Evolutionary conservation across 2,113 vertebrate genomes (phyloP), one percentile per base, ranked within the genome.

Genomic region (Oryzias celebensis): DNA sequence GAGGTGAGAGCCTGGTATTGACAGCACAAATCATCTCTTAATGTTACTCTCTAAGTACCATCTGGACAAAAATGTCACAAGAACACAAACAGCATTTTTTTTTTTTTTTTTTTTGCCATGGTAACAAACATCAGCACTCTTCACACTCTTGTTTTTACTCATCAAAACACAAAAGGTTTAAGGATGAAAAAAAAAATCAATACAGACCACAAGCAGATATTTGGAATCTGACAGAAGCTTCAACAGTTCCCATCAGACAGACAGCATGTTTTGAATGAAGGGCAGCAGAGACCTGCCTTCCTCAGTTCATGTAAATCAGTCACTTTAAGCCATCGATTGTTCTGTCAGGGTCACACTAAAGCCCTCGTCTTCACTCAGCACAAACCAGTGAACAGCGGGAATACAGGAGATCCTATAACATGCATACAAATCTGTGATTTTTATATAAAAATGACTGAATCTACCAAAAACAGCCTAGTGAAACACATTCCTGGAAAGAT

Each of bases 251-350:
- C 41, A 45, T 12, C 22, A 31, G 56, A 44, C n/a, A 47, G 57
- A 70, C 4, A 36, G 65, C 17, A 74, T 71, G 28, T 22, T 75
- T 43, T 54, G 43, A 75, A 49, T 43, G 65, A 54, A 13, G 16
- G 28, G 54, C 31, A 1, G 49, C 14, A 4, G 12, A 51, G 67
- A 66, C 28, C 58, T 13, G 44, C 42, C 52, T 54, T 50, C 5
- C 44, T 50, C 26, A 58, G 12, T 62, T 62, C 52, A 53, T 62
- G 59, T n/a, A 51, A 52, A 52, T 51, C 41, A 51, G 43, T 49
- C 46, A 50, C 24, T 69, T 64, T 51, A 54, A 50, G 65, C 36
- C n/a, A 54, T 60, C 15, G 54, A 67, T 75, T 42, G 14, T 52
- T 53, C 59, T 44, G n/a, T n/a, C n/a, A 48, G 0, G 52, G 41